Conservation (phyloP, 2,888 invertebrate species). For the Hesperia comma region DNA sequence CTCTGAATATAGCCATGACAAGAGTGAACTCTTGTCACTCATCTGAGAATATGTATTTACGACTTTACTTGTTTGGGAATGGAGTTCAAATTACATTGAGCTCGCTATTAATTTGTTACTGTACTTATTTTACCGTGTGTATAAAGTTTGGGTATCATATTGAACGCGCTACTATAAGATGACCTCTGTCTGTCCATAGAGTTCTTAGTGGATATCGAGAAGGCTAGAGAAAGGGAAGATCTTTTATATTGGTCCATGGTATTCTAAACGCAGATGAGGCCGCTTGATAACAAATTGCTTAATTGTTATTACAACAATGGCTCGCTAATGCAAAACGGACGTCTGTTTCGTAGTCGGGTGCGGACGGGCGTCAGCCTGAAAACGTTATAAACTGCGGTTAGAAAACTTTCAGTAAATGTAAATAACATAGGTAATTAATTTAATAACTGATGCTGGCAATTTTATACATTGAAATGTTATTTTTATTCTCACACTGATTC, state of each 20-base stretch:
- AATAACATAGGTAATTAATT: too few species aligned
- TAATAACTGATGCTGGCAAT: too few species aligned
- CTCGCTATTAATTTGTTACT: neutral
- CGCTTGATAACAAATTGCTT: conserved; percentile 69
- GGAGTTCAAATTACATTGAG: conserved; percentile 9
- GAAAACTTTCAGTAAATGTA: too few species aligned
- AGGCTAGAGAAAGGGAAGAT: conserved; percentile 42
- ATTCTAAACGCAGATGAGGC: conserved; percentile 57
- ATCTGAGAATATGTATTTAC: neutral
- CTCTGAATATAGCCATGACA: conserved; percentile 29
- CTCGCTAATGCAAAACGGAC: conserved; percentile 54
- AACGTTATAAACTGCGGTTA: neutral
- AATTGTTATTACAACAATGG: conserved; percentile 73
- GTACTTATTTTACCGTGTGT: conserved; percentile 25
- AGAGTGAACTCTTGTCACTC: conserved; percentile 1
- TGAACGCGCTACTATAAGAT: conserved; percentile 46
- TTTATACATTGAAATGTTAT: too few species aligned
- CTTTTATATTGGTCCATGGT: conserved; percentile 47
- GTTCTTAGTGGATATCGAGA: conserved; percentile 16
- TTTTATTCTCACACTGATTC: too few species aligned
- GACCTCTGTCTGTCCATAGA: conserved; percentile 43
- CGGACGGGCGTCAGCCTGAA: conserved; percentile 13
- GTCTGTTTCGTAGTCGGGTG: conserved; percentile 28
- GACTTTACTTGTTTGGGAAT: conserved; percentile 1
- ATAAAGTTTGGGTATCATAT: conserved; percentile 38